These are phyloP conservation scores for Pecten maximus DNA, from an alignment of 2,888 invertebrate genomes.

Conservation along the genomic window DNA sequence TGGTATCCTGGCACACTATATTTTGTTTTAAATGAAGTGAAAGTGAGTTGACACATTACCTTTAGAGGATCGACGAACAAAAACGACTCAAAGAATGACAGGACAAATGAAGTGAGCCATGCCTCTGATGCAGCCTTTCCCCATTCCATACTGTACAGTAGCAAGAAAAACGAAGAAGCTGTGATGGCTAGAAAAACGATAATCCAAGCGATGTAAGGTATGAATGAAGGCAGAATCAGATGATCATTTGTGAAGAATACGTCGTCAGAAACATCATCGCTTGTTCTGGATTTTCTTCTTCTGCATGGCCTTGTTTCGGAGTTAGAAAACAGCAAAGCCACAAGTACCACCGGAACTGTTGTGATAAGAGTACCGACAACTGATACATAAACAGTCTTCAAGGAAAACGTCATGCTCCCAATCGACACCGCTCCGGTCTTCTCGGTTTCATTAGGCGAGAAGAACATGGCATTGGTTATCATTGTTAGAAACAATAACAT, in stretches of 20 bases:
- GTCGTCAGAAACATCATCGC: background rate
- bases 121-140: conserved; percentile 66
- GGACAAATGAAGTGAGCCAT: conserved; percentile 62
- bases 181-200: conserved; percentile 58
- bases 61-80: conserved; percentile 64
- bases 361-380: conserved; percentile 67
- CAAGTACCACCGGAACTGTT: conserved; percentile 62
- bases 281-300: conserved; percentile 11
- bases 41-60: conserved; percentile 43
- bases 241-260: conserved; percentile 40
- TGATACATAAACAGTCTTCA: conserved; percentile 61
- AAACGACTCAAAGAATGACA: conserved; percentile 64
- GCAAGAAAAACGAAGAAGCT: conserved; percentile 63
- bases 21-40: too few relatives aligned
- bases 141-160: conserved; percentile 68
- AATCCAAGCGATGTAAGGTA: conserved; percentile 65
- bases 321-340: conserved; percentile 63
- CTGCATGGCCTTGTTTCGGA: background rate
- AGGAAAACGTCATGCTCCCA: conserved; percentile 58
- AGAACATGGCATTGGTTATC: conserved; percentile 36
- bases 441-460: background rate
- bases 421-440: conserved; percentile 24
- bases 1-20: too few relatives aligned
- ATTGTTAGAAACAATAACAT: conserved; percentile 19
- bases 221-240: conserved; percentile 60